Percentiles rank a stretch among this genome's conserved stretches.
Evolutionary conservation across 37 sponge, comb jelly and placozoan genomes (phyloP).

Genomic region (Oscarella lobularis): DNA sequence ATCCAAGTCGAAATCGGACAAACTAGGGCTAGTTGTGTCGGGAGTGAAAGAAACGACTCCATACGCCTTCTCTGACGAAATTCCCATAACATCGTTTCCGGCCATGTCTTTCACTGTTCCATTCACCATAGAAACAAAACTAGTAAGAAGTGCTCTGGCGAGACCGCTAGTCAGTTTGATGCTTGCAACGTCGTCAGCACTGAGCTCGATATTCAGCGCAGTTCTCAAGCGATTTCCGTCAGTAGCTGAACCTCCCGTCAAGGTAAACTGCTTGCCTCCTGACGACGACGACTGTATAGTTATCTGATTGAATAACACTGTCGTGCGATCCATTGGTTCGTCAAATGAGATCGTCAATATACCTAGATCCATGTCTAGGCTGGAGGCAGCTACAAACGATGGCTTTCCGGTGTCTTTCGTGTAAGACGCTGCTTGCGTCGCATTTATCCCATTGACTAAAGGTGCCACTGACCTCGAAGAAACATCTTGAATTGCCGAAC

Average conservation of each 20-base stretch:
- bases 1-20: conserved; percentile 38
- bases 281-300: conserved; percentile 27
- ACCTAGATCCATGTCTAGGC: conserved; percentile 49
- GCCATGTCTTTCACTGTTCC: conserved; percentile 59
- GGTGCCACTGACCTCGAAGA: neutral
- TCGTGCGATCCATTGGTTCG: conserved; percentile 12
- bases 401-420: neutral
- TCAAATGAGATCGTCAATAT: conserved; percentile 33
- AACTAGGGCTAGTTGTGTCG: conserved; percentile 43
- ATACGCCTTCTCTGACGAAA: conserved; percentile 3
- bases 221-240: conserved; percentile 10
- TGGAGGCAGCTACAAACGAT: neutral
- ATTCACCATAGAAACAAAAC: conserved; percentile 20
- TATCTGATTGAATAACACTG: neutral
- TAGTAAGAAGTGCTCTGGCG: conserved; percentile 12
- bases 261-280: conserved; percentile 22
- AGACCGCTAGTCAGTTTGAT: neutral
- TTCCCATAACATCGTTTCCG: conserved; percentile 36
- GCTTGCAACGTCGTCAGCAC: neutral
- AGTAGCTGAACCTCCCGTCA: conserved; percentile 36
- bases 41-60: conserved; percentile 19
- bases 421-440: neutral
- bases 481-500: neutral
- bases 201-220: conserved; percentile 12
- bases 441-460: neutral